phyloP scores from a whole-genome alignment of 2,113 vertebrate genomes.

The Hiodon tergisus region DNA sequence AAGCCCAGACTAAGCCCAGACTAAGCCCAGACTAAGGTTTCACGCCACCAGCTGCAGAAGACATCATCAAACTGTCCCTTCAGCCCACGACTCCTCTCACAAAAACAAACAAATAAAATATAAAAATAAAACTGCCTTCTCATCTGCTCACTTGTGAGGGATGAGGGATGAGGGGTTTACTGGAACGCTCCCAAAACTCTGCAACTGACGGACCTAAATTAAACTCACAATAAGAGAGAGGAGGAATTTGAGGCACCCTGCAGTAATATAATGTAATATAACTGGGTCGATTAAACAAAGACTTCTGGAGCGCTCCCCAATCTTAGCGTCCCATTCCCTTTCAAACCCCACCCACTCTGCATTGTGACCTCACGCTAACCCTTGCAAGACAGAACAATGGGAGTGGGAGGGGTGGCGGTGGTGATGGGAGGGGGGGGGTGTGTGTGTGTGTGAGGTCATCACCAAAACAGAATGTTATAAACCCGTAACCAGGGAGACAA shows the following conservation, averaged over 20 bases:
- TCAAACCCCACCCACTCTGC: slow-evolving; percentile 16
- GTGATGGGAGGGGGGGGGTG: neutral
- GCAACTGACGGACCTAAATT: slow-evolving; percentile 12
- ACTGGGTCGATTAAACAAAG: neutral
- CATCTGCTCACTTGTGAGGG: neutral
- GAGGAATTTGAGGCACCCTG: neutral
- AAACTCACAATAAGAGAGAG: slow-evolving; percentile 7
- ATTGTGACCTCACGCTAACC: slow-evolving; percentile 19
- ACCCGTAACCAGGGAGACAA: slow-evolving; percentile 21
- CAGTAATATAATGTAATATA: slow-evolving; percentile 9
- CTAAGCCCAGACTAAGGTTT: neutral
- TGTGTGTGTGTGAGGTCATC: slow-evolving; percentile 20
- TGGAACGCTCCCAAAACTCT: neutral
- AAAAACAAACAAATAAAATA: slow-evolving; percentile 25
- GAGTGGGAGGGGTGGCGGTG: neutral
- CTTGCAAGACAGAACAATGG: slow-evolving; percentile 20
- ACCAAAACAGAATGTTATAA: slow-evolving; percentile 17
- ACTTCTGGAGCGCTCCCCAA: neutral
- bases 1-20: neutral
- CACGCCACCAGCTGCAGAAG: slow-evolving; percentile 12
- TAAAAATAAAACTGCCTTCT: slow-evolving; percentile 18
- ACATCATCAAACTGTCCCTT: slow-evolving; percentile 2
- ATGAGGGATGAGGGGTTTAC: slow-evolving; percentile 7
- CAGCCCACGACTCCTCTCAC: slow-evolving; percentile 1
- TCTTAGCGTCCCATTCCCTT: neutral